Evolutionary conservation across 1,140 invertebrate genomes (phyloP), one percentile per base, ranked within the genome.

Genomic region (Neodiprion virginianus): DNA sequence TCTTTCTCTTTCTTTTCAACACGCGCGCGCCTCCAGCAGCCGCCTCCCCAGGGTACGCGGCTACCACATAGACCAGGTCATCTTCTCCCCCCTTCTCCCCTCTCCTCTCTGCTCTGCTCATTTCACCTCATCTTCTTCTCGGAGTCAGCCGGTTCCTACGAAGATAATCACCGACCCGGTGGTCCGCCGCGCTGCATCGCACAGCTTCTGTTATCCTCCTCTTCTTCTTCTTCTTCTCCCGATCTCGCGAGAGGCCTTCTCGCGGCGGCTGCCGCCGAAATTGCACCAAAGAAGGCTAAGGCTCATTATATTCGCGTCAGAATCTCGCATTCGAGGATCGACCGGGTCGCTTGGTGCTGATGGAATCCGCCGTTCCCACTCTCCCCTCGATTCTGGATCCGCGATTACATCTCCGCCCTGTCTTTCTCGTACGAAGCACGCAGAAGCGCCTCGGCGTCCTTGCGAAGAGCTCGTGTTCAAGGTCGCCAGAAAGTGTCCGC

Each of bases 261-360:
- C 28, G 28, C 28, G 5, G 28, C 28, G 28, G 28, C 28, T 40
- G 28, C 28, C 5, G 28, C 78, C 80, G 67, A 80, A 81, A 81
- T 81, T 79, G 76, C 79, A 74, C 78, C 74, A 73, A 40, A 40
- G 28, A 40, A 40, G 28, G 28, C 28, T 40, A 75, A 72, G 71
- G 65, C 72, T 76, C 76, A 80, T 81, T 79, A 80, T 80, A 78
- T 78, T 80, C 79, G 77, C 77, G 79, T 81, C 80, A 79, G 76
- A 72, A 76, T 76, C 75, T 67, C 71, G 69, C 72, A 76, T 76
- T 69, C 73, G 75, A 69, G 73, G 70, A 75, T 75, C 69, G 67
- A 68, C 48, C 49, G 40, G 72, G 67, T 48, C 48, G 48, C 28
- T 65, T 14, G 12, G 12, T 65, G 61, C 61, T 17, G 61, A 21